Evolutionary conservation across 2,113 vertebrate species (phyloP).

Genomic region (Chionis minor): DNA sequence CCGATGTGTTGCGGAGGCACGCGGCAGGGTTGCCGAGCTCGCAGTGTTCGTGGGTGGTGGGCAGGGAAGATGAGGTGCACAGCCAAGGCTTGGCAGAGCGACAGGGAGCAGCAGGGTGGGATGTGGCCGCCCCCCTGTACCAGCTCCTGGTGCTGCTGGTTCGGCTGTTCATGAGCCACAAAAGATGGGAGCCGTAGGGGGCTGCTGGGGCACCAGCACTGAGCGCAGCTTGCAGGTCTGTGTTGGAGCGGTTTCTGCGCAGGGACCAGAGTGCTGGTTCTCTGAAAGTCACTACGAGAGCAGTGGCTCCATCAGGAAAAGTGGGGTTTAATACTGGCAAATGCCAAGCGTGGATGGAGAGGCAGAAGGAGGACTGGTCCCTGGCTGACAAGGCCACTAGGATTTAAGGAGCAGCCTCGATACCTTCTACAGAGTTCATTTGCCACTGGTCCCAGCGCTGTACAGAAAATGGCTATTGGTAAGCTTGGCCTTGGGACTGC

Average conservation of each 20-base stretch:
- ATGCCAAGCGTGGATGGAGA: not conserved
- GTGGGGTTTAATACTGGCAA: not conserved
- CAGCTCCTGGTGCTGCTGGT: not conserved
- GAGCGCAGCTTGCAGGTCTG: not conserved
- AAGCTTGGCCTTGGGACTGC: not conserved
- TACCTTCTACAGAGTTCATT: not conserved
- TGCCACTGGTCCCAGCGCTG: not conserved
- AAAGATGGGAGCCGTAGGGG: not conserved
- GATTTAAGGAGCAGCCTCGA: not conserved
- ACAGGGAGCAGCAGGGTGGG: rapidly evolving
- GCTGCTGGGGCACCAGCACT: not conserved
- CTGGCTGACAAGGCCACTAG: not conserved
- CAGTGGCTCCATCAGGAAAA: not conserved
- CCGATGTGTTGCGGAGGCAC: not conserved
- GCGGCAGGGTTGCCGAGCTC: not conserved
- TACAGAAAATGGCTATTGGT: not conserved
- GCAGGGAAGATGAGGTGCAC: not conserved
- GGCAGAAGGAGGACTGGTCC: not conserved
- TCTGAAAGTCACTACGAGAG: rapidly evolving
- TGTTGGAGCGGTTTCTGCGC: not conserved
- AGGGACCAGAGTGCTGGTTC: not conserved
- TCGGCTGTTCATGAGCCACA: not conserved
- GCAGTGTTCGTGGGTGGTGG: rapidly evolving
- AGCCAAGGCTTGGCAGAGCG: rapidly evolving
- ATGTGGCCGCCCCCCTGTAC: rapidly evolving